Evolutionary conservation across 1,140 invertebrate species (phyloP), one percentile per base, ranked within the genome.

Genomic region (Drosophila takahashii): DNA sequence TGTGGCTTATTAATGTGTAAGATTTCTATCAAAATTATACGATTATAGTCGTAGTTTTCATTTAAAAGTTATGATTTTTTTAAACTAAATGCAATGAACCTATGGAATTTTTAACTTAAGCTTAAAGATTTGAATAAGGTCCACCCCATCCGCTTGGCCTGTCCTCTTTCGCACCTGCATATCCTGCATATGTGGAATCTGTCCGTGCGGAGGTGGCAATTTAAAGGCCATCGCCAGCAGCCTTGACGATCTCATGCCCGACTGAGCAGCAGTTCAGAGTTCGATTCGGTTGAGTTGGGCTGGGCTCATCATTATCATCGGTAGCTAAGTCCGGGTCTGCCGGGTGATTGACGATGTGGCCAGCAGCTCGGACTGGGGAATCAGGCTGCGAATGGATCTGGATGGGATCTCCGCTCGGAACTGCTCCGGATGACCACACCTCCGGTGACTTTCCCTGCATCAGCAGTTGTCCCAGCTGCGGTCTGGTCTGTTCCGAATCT

Each of bases 181-280:
- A 22, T 22, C 48, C 45, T 47, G 45, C 45, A 47, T n/a, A 9
- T 27, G 48, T 26, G 41, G 53, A 8, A 9, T 8, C 52, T 39
- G 72, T 36, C 6, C 13, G 66, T 42, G 37, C 36, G 27, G 64
- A 73, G 44, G 74, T 77, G 76, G 71, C 83, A 86, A 86, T 86
- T 86, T 79, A 86, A 79, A 79, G 83, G 83, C 76, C 83, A 89
- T 89, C 83, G 67, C 64, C 64, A 52, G 74, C 69, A 85, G 81
- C 84, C 83, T 89, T 79, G 83, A 69, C 69, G 83, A 89, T 89
- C 84, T 83, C 75, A 89, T 62, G 83, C 61, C 77, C 78, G 83
- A 86, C 83, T 83, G 76, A 73, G 66, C 81, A 87, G 66, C 62
- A 70, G 67, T 70, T 71, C 65, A 66, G 72, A 70, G 64, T 71